Evolutionary conservation across 2,113 vertebrate species (phyloP).

Genomic region (Rhabdornis inornatus): DNA sequence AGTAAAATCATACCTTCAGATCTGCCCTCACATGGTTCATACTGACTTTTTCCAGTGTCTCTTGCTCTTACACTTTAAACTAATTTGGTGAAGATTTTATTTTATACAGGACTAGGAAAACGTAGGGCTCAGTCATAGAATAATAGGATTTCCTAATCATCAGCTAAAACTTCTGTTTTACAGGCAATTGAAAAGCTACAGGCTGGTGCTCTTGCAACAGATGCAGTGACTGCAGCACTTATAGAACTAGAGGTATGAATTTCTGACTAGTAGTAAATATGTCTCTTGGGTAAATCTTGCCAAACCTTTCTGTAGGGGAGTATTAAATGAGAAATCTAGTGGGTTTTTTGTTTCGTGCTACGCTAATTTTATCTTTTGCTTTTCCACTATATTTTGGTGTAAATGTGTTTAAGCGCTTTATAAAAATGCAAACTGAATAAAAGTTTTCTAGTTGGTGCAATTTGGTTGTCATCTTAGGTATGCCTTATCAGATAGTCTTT

Average conservation of each 20-base stretch:
- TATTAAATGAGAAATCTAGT: not conserved
- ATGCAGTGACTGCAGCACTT: constrained; percentile 94
- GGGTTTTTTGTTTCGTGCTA: not conserved
- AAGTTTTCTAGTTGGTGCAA: not conserved
- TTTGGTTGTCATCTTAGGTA: not conserved
- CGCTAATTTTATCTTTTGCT: not conserved
- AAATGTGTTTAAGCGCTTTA: not conserved
- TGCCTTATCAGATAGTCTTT: not conserved
- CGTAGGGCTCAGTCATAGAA: not conserved
- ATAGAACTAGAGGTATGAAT: constrained; percentile 92
- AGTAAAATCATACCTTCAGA: not conserved
- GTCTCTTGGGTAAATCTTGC: not conserved
- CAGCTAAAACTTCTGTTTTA: constrained; percentile 46
- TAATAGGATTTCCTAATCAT: not conserved
- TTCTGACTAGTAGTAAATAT: not conserved
- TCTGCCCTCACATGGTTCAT: not conserved
- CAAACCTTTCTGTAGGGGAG: not conserved
- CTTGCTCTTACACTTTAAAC: not conserved
- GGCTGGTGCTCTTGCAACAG: constrained; percentile 90
- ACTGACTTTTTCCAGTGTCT: not conserved
- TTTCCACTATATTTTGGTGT: not conserved
- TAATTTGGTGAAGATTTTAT: not conserved
- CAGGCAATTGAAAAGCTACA: constrained; percentile 95
- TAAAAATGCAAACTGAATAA: not conserved
- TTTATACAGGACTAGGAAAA: not conserved